Percentiles rank a stretch among this genome's conserved stretches.
These are phyloP conservation scores for Physeter macrocephalus DNA, from an alignment of 2,113 vertebrate genomes.

Conservation along the genomic window DNA sequence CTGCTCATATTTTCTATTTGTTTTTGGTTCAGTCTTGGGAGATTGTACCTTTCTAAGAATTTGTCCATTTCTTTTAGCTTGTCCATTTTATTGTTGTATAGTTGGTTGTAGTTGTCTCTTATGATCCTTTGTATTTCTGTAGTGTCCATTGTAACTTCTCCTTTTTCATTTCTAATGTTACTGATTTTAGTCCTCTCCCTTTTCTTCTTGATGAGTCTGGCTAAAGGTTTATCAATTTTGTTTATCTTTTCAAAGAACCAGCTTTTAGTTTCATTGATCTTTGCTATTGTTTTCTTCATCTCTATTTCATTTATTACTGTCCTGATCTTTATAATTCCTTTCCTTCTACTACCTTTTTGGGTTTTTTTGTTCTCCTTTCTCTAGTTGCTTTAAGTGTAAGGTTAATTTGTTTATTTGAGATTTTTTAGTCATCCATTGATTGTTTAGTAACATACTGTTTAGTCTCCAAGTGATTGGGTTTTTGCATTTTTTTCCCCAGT, in stretches of 20 bases:
- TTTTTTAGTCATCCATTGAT: neutral
- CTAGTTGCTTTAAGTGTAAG: neutral
- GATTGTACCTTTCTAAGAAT: neutral
- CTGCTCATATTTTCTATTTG: neutral
- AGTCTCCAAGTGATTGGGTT: neutral
- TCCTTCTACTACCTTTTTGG: neutral
- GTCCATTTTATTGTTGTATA: neutral
- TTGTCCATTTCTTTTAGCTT: neutral
- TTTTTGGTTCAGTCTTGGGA: neutral
- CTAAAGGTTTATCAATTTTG: too few species aligned
- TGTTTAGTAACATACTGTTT: neutral
- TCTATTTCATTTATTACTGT: neutral
- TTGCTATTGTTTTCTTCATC: neutral
- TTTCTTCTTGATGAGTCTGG: too few species aligned
- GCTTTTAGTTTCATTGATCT: neutral
- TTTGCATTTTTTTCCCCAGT: neutral
- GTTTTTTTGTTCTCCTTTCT: neutral
- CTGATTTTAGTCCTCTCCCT: neutral
- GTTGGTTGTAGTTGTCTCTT: neutral
- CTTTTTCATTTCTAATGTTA: neutral
- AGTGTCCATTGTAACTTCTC: neutral
- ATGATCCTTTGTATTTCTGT: neutral
- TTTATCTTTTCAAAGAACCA: too few species aligned
- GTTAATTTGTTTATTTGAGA: neutral
- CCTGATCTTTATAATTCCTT: neutral